Evolutionary conservation across 2,113 vertebrate species (phyloP).

Genomic region (Sturnus vulgaris): DNA sequence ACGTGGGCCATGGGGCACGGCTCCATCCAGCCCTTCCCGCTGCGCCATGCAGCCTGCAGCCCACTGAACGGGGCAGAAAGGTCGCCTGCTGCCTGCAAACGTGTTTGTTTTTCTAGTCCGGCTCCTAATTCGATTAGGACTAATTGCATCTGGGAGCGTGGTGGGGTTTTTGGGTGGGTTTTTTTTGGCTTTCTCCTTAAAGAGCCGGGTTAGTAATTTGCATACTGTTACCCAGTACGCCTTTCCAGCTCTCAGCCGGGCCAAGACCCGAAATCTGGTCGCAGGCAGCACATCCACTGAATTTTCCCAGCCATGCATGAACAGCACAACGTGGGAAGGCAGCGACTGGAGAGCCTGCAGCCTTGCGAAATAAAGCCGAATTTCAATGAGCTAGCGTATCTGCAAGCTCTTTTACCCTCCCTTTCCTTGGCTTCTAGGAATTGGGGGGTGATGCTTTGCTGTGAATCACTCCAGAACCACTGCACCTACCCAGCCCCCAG

Average conservation of each 20-base stretch:
- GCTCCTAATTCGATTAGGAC: slow-evolving; percentile 35
- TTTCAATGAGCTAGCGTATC: fast-evolving
- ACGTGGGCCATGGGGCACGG: not conserved
- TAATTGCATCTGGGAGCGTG: slow-evolving; percentile 42
- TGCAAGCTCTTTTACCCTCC: not conserved
- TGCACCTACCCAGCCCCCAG: not conserved
- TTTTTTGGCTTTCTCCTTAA: not conserved
- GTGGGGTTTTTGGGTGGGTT: not conserved
- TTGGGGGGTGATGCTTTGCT: fast-evolving
- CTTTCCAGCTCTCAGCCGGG: not conserved
- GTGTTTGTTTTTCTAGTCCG: not conserved
- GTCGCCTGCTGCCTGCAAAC: not conserved
- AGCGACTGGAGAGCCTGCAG: fast-evolving
- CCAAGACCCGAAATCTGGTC: not conserved
- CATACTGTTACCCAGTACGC: not conserved
- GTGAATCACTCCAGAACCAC: not conserved
- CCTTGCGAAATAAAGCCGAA: not conserved
- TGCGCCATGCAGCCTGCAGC: not conserved
- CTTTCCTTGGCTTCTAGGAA: not conserved
- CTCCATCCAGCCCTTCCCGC: not conserved
- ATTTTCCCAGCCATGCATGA: not conserved
- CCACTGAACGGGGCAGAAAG: fast-evolving
- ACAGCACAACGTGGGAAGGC: not conserved
- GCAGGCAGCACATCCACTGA: not conserved
- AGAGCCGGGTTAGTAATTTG: not conserved